Evolutionary conservation across 2,888 invertebrate genomes (phyloP).

Genomic region (Quadroppia sp.): DNA sequence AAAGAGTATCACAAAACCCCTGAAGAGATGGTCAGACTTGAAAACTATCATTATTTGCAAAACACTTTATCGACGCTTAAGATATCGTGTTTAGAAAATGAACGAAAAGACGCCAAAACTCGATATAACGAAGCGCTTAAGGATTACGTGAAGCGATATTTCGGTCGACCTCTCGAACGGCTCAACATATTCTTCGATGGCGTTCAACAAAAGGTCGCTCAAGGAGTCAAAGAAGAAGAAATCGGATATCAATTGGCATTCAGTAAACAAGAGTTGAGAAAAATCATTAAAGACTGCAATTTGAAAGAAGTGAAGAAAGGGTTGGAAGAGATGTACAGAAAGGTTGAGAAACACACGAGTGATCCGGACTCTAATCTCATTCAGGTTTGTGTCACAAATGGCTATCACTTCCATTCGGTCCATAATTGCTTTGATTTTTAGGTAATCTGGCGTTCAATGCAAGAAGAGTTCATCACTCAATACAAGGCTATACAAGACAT

Average conservation of each 20-base stretch:
- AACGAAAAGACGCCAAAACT: slow-evolving; percentile 82
- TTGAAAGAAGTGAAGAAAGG: slow-evolving; percentile 80
- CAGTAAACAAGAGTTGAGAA: slow-evolving; percentile 91
- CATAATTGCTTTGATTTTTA: slow-evolving; percentile 52
- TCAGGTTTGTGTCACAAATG: slow-evolving; percentile 57
- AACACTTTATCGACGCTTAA: slow-evolving; percentile 81
- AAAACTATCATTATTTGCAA: slow-evolving; percentile 93
- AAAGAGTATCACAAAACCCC: slow-evolving; percentile 86
- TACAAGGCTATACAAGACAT: slow-evolving; percentile 87
- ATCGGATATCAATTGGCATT: slow-evolving; percentile 96
- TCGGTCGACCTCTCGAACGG: slow-evolving; percentile 87
- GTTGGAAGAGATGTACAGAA: slow-evolving; percentile 77
- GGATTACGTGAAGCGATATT: slow-evolving; percentile 87
- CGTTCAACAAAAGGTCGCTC: slow-evolving; percentile 83
- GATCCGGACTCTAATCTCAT: slow-evolving; percentile 82
- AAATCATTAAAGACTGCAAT: slow-evolving; percentile 91
- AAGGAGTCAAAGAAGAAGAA: slow-evolving; percentile 93
- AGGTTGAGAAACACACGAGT: slow-evolving; percentile 94
- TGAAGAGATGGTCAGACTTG: slow-evolving; percentile 83
- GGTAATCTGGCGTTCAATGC: slow-evolving; percentile 99
- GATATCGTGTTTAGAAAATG: slow-evolving; percentile 76
- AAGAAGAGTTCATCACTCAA: slow-evolving; percentile 96
- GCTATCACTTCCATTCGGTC: not conserved
- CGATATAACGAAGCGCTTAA: slow-evolving; percentile 83
- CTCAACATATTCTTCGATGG: slow-evolving; percentile 96